Evolutionary conservation across 2,797 vertebrate genomes (phyloP).

Genomic region (Acanthopagrus latus): DNA sequence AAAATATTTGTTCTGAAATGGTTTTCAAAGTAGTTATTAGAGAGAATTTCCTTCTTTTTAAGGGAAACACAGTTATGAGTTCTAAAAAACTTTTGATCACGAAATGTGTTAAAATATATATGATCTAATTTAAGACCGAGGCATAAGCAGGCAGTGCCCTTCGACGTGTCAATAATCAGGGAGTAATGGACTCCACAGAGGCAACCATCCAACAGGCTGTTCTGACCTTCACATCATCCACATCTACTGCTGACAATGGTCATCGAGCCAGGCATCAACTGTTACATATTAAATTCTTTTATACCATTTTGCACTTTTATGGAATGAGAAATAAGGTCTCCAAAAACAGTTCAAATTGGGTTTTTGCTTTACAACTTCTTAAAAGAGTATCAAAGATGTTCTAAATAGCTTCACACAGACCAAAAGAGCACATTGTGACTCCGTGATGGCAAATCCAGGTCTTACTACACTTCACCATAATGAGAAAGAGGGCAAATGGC

Average conservation of each 20-base stretch:
- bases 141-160: too few relatives aligned
- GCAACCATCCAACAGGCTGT: too few relatives aligned
- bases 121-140: too few relatives aligned
- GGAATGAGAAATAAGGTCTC: not conserved
- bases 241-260: too few relatives aligned
- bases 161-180: too few relatives aligned
- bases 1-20: not conserved
- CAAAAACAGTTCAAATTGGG: not conserved
- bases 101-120: too few relatives aligned
- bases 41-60: not conserved
- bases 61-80: too few relatives aligned
- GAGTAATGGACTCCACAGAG: too few relatives aligned
- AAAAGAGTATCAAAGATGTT: not conserved
- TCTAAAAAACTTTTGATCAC: too few relatives aligned
- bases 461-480: not conserved
- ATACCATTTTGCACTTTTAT: not conserved
- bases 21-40: not conserved
- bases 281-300: not conserved
- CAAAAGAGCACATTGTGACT: not conserved
- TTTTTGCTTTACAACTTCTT: not conserved
- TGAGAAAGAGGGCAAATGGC: not conserved
- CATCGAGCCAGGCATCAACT: too few relatives aligned
- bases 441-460: not conserved
- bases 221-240: too few relatives aligned
- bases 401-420: conserved; percentile 7